Base-by-base conservation (phyloP, 1,140 invertebrate species). In the Steinernema feltiae region DNA sequence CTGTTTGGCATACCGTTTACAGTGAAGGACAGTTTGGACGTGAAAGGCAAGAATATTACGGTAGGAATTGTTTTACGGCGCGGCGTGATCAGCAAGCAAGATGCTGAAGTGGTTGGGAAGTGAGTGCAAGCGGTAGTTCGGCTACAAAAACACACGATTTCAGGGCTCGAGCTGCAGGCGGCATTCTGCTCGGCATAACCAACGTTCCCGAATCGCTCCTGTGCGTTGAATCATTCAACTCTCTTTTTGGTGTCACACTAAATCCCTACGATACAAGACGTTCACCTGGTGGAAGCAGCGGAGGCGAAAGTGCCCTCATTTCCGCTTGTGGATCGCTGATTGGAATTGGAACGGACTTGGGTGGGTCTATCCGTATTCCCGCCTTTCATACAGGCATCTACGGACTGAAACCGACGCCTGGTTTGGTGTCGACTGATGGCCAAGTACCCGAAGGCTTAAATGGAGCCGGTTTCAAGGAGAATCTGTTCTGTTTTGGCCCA, bases 351-450 rank as follows among this genome's bases (percentile, higher is more conserved):
- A 94, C 94, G 0, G 94, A 98, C 85, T 95, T 98, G 71, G 94
- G 94, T 0, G 95, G 95, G 0, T 95, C 93, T 15, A 96, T 96
- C 81, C 90, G 95, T 32, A 94, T 97, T 91, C 95, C 94, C 0
- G 89, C 91, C 15, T 95, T 92, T 82, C 97, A 95, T 84, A 95
- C 94, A 88, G 94, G 95, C 48, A 90, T 97, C 70, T 97, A 94
- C 87, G 95, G 94, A 15, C 94, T 97, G 86, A 96, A 95, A 87
- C 92, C 94, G 21, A 91, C 93, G 0, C 90, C 90, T 83, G 3
- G 12, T 17, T 30, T 29, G 3, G 73, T 75, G 12, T 27, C 73
- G 3, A 18, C 30, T 7, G 27, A 75, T 2, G 73, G 71, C 21
- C 73, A 75, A 18, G 21, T 75, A 74, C 73, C 73, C 29, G 17